Base-by-base conservation (phyloP, 2,888 invertebrate species). In the Dasypogon diadema region DNA sequence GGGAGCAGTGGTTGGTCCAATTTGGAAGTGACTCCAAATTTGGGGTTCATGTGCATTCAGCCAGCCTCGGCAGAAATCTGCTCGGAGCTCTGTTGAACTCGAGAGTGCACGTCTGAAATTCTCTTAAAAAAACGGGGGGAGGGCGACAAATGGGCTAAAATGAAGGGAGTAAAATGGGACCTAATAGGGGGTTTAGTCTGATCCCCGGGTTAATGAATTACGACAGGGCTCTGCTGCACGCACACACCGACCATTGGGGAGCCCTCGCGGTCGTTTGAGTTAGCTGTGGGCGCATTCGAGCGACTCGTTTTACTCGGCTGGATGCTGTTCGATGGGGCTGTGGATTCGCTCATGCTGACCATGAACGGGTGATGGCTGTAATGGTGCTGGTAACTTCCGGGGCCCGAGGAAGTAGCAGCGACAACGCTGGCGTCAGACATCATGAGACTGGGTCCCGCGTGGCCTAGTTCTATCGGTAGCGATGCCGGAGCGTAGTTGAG, bases 181-280 rank as follows among this genome's bases (percentile, higher is more conserved):
- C 70, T 70, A 70, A 18, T 70, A 21, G 34, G 54, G 14, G 18
- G 16, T 21, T 54, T 70, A 54, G 26, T 30, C 42, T 68, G 56
- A 56, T 68, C 46, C 37, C n/a, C 21, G 37, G 18, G 46, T 60
- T 85, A 85, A 82, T 96, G 96, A 86, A 96, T 96, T 86, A 94
- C 95, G 84, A 96, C 96, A 82, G 96, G 95, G 89, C 94, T 94
- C 89, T 96, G 95, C 87, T 94, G 94, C 84, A 95, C 92, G 88
- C 95, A 95, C 81, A 95, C 95, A 79, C 92, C 94, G 83, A 95
- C 92, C 93, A 96, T 93, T 80, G 93, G 93, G 82, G 92, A 92
- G 83, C 92, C 92, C 81, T 92, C 92, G 80, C 90, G 86, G 80
- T 89, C 89, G 82, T 87, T 76, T 82, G 83, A 51, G 68, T 75